Evolutionary conservation across 2,797 vertebrate genomes (phyloP).

Genomic region (Vipera latastei): DNA sequence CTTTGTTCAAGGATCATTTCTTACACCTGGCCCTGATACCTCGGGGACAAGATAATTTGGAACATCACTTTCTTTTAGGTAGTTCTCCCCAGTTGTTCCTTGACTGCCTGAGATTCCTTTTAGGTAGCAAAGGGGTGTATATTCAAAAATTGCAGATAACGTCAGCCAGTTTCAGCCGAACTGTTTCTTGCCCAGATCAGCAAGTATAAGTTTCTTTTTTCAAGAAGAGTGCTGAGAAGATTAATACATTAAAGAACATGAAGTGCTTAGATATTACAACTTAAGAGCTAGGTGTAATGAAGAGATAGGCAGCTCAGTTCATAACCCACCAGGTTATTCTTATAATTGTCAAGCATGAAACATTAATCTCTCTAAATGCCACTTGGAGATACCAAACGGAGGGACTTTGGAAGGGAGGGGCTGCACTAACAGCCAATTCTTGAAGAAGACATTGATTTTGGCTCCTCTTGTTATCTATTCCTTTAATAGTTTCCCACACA

Average conservation of each 20-base stretch:
- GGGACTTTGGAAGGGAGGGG: not conserved
- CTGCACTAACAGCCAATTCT: not conserved
- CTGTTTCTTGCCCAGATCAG: not conserved
- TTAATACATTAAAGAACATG: conserved; percentile 8
- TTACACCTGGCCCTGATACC: not conserved
- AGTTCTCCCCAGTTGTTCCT: not conserved
- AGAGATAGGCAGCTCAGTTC: not conserved
- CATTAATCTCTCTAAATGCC: conserved; percentile 8
- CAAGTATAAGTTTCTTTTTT: not conserved
- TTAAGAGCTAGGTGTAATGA: conserved; percentile 4
- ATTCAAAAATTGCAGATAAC: not conserved
- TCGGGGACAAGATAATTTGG: not conserved
- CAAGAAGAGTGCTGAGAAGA: conserved; percentile 8
- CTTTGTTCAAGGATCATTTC: not conserved
- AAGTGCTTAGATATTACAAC: conserved; percentile 6
- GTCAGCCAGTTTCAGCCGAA: not conserved
- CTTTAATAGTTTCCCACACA: not conserved
- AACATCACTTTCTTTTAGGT: not conserved
- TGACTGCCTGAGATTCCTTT: not conserved
- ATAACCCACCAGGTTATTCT: not conserved
- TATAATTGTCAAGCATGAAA: conserved; percentile 8
- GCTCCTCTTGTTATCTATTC: not conserved
- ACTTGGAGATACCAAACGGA: conserved; percentile 14
- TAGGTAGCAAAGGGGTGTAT: not conserved
- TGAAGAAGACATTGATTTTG: not conserved